Evolutionary conservation across 2,797 vertebrate species (phyloP), one percentile per base, ranked within the genome.

Genomic region (Pseudopleuronectes americanus): DNA sequence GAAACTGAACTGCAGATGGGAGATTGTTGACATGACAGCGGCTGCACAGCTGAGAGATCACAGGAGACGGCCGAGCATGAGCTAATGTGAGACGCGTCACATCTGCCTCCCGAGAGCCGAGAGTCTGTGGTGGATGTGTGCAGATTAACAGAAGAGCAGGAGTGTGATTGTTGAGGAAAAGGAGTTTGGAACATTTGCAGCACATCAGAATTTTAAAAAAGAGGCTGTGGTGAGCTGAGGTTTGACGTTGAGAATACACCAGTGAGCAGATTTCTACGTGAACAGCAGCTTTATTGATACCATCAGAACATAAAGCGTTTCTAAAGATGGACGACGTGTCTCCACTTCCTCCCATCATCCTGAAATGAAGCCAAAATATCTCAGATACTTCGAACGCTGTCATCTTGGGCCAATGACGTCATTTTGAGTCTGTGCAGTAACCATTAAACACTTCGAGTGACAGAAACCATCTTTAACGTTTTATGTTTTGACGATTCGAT

Each of bases 1-100:
- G 71, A 54, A 74, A 65, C 31, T 33, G 63, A 77, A 67, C 16
- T 48, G 5, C 55, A 81, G 72, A 79, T 69, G 80, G 64, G 70
- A 69, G 79, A 71, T 41, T n/a, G 24, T 58, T 74, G 74, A 79
- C 74, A 43, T 22, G 73, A 74, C 76, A 74, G 77, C 79, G 69
- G 81, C 74, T 67, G 69, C 76, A 55, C 24, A 48, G 81, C 80
- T 61, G 56, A 73, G 59, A 85, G 82, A 89, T 85, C 84, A 78
- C 67, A 85, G n/a, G 74, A 85, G 75, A 83, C 73, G 57, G 74
- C 51, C 38, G 47, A 76, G 81, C 52, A 23, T 49, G 75, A 74
- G 64, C 61, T 76, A 70, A 83, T 69, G 45, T 56, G 49, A 85
- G 81, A 76, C 26, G 13, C 55, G 71, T 63, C 73, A 64, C 84